Conservation (phyloP, 2,888 invertebrate species). For the Electrophaes corylata region DNA sequence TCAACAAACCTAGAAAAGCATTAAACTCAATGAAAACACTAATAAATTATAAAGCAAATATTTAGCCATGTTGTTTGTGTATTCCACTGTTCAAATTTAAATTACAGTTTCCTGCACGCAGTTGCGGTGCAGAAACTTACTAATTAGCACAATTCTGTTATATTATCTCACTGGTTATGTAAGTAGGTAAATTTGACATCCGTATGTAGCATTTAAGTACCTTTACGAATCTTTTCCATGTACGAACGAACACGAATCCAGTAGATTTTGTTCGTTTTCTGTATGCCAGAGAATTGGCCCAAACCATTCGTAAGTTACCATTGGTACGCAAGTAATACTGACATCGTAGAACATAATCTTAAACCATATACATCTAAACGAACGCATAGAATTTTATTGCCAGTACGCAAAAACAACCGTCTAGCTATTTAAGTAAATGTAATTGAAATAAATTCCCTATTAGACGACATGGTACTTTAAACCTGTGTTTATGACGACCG, state of each 20-base stretch:
- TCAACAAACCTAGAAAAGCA: constrained; percentile 25
- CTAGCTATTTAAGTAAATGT: constrained; percentile 8
- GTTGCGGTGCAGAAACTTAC: constrained; percentile 1
- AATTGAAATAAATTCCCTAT: constrained; percentile 20
- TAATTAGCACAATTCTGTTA: constrained; percentile 2
- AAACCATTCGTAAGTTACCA: too few relatives aligned
- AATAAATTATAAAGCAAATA: constrained; percentile 32
- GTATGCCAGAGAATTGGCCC: not conserved
- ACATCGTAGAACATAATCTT: not conserved
- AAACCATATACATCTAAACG: not conserved
- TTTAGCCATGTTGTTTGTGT: constrained; percentile 23
- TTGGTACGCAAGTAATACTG: not conserved
- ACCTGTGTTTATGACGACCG: constrained; percentile 5
- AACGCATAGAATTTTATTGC: not conserved
- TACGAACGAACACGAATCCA: not conserved
- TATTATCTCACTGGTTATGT: not conserved
- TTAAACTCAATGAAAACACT: constrained; percentile 31
- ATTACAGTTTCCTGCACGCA: constrained; percentile 21
- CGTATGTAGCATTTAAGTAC: constrained; percentile 10
- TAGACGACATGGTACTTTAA: constrained; percentile 3
- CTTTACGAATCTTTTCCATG: constrained; percentile 2
- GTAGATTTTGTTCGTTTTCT: not conserved
- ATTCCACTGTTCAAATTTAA: constrained; percentile 24
- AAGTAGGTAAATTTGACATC: not conserved
- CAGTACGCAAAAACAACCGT: not conserved